These are phyloP conservation scores for Puffinus mauretanicus DNA, from an alignment of 2,113 vertebrate species.

Conservation along the genomic window DNA sequence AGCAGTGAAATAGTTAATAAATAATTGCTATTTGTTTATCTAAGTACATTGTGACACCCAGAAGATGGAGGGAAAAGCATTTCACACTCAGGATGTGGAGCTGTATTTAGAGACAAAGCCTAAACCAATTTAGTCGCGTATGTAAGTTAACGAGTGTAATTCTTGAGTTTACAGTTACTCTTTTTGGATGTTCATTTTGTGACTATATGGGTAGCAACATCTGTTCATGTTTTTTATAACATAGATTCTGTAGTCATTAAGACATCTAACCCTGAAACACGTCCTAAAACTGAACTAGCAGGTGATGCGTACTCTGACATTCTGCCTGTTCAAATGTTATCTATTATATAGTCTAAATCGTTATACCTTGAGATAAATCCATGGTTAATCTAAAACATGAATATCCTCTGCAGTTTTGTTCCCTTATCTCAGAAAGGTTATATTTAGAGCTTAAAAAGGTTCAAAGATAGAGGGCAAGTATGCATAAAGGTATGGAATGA, in stretches of 20 bases:
- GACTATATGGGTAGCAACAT: neutral
- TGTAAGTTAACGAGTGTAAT: neutral
- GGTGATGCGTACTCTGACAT: neutral
- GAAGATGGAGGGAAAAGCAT: neutral
- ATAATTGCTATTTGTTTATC: neutral
- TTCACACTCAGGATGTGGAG: neutral
- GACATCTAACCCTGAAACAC: neutral
- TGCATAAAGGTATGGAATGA: neutral
- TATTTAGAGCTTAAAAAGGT: neutral
- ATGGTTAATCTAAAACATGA: neutral
- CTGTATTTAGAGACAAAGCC: neutral
- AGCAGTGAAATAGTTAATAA: neutral
- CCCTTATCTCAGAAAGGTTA: neutral
- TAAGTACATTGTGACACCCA: neutral
- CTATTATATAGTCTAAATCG: neutral
- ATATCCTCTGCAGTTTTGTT: neutral
- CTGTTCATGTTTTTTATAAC: neutral
- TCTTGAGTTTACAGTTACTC: neutral
- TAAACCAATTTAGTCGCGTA: neutral
- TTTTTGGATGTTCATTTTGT: neutral
- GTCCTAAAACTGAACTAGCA: neutral
- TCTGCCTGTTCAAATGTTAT: neutral
- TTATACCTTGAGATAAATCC: neutral
- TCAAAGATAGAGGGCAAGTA: neutral
- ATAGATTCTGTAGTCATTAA: neutral